Conservation (phyloP, 2,797 vertebrate genomes). For the Chloroceryle amazona region DNA sequence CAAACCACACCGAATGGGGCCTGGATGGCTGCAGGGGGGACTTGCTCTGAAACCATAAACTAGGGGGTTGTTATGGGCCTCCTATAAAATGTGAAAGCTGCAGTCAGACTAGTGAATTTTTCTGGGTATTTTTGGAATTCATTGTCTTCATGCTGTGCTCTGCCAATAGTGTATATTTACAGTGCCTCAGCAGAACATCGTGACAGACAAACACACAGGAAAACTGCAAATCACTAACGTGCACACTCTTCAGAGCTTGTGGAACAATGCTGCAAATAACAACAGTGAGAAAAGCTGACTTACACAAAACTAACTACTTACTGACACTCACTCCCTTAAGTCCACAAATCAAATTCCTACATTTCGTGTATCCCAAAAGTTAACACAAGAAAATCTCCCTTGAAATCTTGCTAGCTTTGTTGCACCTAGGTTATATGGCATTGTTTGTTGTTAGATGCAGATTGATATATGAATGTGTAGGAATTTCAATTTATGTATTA, state of each 20-base stretch:
- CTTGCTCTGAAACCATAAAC: neutral
- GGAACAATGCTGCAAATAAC: neutral
- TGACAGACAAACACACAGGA: neutral
- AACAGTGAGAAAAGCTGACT: neutral
- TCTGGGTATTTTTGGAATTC: neutral
- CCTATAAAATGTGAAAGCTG: neutral
- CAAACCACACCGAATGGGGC: neutral
- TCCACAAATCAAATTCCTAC: neutral
- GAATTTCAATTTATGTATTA: neutral
- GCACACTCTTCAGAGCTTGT: neutral
- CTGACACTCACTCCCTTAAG: neutral
- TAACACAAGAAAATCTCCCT: neutral
- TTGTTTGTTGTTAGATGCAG: neutral
- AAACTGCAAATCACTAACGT: neutral
- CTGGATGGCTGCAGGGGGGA: neutral
- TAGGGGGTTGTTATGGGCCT: neutral
- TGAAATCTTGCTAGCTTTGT: neutral
- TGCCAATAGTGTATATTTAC: slow-evolving; percentile 14
- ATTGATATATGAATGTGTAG: neutral
- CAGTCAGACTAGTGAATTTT: neutral
- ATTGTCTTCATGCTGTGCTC: slow-evolving; percentile 14
- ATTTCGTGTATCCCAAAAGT: neutral
- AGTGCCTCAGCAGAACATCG: neutral
- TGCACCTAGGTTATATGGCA: neutral
- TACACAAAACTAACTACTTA: neutral